These are phyloP conservation scores for Plestiodon gilberti DNA, from an alignment of 2,113 vertebrate genomes.

Conservation along the genomic window DNA sequence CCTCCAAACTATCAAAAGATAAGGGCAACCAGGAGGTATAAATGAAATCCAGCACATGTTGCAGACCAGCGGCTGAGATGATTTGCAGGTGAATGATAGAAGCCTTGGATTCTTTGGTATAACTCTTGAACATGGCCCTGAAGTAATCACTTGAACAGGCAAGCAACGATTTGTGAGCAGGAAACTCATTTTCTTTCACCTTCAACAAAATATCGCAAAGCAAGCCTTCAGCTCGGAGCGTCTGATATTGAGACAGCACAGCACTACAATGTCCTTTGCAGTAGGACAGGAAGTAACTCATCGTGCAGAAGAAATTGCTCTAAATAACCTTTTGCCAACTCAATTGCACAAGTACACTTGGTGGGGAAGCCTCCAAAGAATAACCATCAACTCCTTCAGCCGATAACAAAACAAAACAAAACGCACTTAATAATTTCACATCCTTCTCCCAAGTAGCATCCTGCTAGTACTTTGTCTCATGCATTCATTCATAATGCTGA, in stretches of 20 bases:
- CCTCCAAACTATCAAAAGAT: conserved; percentile 83
- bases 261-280: conserved; percentile 84
- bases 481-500: conserved; percentile 55
- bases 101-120: conserved; percentile 84
- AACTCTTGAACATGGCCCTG: conserved; percentile 91
- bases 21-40: conserved; percentile 93
- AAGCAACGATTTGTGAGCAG: conserved; percentile 89
- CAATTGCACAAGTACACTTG: conserved; percentile 45
- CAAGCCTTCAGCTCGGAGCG: conserved; percentile 82
- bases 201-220: conserved; percentile 93
- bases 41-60: conserved; percentile 90
- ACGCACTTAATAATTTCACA: conserved; percentile 11
- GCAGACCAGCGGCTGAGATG: conserved; percentile 83
- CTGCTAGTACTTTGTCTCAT: conserved; percentile 35
- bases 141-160: conserved; percentile 96
- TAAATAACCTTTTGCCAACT: conserved; percentile 37
- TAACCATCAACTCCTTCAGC: conserved; percentile 42
- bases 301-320: conserved; percentile 68
- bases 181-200: conserved; percentile 86
- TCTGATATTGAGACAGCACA: conserved; percentile 87
- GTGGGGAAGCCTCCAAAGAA: conserved; percentile 40
- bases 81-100: conserved; percentile 81
- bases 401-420: conserved; percentile 49
- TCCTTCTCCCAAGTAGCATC: conserved; percentile 7
- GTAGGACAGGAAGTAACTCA: conserved; percentile 92